Percentiles rank a stretch among this genome's conserved stretches.
These are phyloP conservation scores for Blomia tropicalis DNA, from an alignment of 2,888 invertebrate species.

Conservation along the genomic window DNA sequence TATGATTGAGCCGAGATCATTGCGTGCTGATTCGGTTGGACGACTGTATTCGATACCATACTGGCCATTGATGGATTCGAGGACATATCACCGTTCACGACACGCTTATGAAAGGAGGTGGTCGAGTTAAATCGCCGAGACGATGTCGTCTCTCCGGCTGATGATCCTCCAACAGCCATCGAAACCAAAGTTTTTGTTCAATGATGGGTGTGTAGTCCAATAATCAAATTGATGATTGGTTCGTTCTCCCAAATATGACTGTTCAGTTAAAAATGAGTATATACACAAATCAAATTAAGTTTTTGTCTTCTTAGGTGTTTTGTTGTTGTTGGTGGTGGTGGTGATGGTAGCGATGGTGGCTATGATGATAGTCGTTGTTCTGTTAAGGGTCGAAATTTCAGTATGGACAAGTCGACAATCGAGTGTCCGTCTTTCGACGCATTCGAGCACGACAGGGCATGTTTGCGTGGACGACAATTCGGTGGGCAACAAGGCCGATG, in stretches of 20 bases:
- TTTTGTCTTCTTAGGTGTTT: too few species aligned
- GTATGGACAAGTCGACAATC: too few species aligned
- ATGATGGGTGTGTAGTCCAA: too few species aligned
- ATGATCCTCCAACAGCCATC: conserved; percentile 8
- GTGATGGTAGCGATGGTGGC: background rate
- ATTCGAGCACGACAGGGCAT: background rate
- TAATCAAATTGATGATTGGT: too few species aligned
- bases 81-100: background rate
- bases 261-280: too few species aligned
- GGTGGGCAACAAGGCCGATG: too few species aligned
- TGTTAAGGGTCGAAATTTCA: background rate
- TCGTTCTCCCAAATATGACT: too few species aligned
- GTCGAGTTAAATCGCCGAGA: background rate
- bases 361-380: background rate
- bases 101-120: background rate
- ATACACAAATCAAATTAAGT: too few species aligned
- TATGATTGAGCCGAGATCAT: conserved; percentile 2
- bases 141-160: conserved; percentile 5
- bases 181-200: too few species aligned
- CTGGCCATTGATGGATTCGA: background rate
- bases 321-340: background rate
- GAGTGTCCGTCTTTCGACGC: too few species aligned
- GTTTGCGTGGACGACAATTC: too few species aligned
- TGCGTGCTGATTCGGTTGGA: background rate
- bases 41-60: background rate